Evolutionary conservation across 2,888 invertebrate genomes (phyloP), one percentile per base, ranked within the genome.

Genomic region (Drosophila mimetica): DNA sequence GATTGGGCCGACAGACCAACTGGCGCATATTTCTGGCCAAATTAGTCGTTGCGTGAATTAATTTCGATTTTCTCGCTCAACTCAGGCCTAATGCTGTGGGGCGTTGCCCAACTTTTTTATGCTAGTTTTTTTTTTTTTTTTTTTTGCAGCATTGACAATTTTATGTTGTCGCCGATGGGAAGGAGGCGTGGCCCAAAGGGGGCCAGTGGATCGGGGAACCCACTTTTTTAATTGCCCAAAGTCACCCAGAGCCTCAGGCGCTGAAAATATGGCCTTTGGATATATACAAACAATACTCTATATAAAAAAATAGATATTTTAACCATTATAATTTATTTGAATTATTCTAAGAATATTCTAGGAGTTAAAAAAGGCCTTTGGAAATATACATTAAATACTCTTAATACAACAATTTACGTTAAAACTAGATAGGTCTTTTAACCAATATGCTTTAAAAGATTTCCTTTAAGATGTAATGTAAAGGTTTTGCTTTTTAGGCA

Each of bases 1-100:
- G 32, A 41, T 37, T 11, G 25, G 36, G 39, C 55, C 41, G 44
- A 58, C 14, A 53, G 14, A 66, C 44, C 42, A 36, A 51, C 28
- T 65, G 53, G 28, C 57, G 55, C 73, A 83, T 71, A 74, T 75
- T 77, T 79, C 51, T 74, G 60, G 48, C 53, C 79, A 83, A 86
- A 83, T 83, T 86, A 84, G 87, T 51, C 71, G 63, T 52, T 78
- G 82, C 78, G 65, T 76, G 81, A 80, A 76, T 84, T 78, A 76
- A 78, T 78, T 78, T 74, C 76, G 67, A 65, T 71, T 71, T 80
- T 76, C 47, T 25, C 37, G 41, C 48, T 41, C 44, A 51, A 60
- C 59, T 52, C 69, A n/a, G 61, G 71, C 55, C 61, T 53, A 30
- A 47, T 60, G 59, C 70, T 66, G 60, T 59, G 74, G 73, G 82